Evolutionary conservation across 2,888 invertebrate genomes (phyloP), one percentile per base, ranked within the genome.

Genomic region (Melieria crassipennis): DNA sequence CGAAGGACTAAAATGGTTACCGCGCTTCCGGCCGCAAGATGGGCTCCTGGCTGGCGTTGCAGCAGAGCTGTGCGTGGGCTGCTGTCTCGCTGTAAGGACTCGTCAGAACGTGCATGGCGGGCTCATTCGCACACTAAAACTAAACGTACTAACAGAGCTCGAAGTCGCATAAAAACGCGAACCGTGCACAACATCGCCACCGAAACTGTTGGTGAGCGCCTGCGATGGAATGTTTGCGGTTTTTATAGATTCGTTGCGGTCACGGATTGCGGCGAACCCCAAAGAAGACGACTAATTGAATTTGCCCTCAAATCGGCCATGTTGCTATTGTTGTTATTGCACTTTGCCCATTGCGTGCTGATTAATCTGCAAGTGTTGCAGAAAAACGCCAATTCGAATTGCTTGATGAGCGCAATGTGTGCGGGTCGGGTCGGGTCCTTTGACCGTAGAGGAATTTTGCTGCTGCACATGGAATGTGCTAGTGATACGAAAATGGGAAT

Each of bases 1-100:
- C 30, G 1, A 43, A 45, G 48, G 52, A 45, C 45, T 50, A 4
- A 30, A 1, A 45, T 56, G 48, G 43, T 74, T 74, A 74, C 74
- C 82, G 78, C 16, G 82, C 83, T 76, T 82, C 79, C 6, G 82
- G 82, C 7, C 76, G 72, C 6, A 82, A 66, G 2, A 79, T 65
- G 65, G 79, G 82, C 74, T 71, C 74, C 61, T 78, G 75, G 70
- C 79, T 80, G 72, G 79, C 79, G 68, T 82, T 82, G 60, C 82
- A 82, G 63, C 68, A 68, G 16, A 52, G 63, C 47, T 43, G 45
- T 62, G 11, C 48, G 50, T 45, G 6, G 55, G 5, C 58, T 13
- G 16, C 61, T 10, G 9, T 5, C 5, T 4, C 60, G 60, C 42
- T 45, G 10, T 4, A 11, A 6, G 4, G 11, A 61, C 60, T 10